Base-by-base conservation (phyloP, 2,113 vertebrate species). In the Aphelocoma coerulescens region DNA sequence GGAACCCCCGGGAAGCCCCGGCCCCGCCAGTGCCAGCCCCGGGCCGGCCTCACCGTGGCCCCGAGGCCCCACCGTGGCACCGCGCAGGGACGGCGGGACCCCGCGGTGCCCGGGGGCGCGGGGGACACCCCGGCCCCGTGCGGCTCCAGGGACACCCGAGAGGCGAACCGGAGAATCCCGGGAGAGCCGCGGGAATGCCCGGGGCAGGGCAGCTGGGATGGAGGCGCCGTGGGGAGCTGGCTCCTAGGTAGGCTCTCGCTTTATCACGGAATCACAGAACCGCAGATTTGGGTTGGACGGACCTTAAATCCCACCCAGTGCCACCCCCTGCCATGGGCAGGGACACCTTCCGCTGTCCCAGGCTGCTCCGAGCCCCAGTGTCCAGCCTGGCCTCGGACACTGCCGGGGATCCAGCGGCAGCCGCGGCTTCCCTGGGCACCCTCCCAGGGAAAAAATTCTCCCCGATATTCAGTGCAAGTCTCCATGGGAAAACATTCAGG, bases 201-300 rank as follows among this genome's bases (percentile, higher is more conserved):
- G 11, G 69, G 41, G 30, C 51, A 1, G 71, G 15, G 59, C 51
- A 10, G n/a, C 27, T 3, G 9, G 15, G 9, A 13, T 2, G 19
- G 30, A 16, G 4, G 1, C 33, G 1, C 39, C 7, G 6, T 0
- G 5, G 37, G 26, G 20, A 88, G 8, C 15, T 0, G 35, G 52
- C 48, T 19, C 27, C 16, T 9, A 4, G 33, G 28, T 14, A 8
- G 5, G 4, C 23, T 22, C 2, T 11, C 33, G 13, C 1, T 44
- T 49, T 12, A 2, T 9, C 19, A 0, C 5, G 57, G 39, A 24
- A 11, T 24, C 75, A 7, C 65, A 16, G 39, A 16, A 28, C 5
- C 43, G 3, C 55, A 13, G 12, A 6, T 33, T 14, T 10, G 57
- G 16, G n/a, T 21, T 12, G 49, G 30, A 26, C 8, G 30, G 39